Evolutionary conservation across 2,113 vertebrate genomes (phyloP).

Genomic region (Rynchops niger): DNA sequence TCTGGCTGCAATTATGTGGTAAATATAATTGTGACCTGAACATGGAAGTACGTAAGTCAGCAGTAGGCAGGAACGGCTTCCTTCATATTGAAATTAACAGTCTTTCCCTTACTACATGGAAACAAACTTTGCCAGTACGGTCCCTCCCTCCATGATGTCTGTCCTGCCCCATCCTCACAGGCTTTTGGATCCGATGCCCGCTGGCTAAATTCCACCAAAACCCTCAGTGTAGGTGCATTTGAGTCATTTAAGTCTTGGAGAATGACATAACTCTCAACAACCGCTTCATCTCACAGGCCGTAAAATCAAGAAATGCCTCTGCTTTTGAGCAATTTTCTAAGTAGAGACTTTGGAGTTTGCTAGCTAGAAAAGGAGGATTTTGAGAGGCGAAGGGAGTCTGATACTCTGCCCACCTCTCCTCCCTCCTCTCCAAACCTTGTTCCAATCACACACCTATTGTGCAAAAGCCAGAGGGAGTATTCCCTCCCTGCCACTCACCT

Average conservation of each 20-base stretch:
- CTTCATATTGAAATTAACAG: background rate
- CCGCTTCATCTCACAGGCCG: background rate
- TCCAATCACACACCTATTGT: constrained; percentile 24
- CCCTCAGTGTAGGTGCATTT: background rate
- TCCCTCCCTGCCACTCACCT: background rate
- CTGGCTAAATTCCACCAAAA: background rate
- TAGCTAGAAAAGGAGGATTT: background rate
- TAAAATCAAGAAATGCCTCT: background rate
- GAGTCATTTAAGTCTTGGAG: background rate
- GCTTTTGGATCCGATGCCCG: background rate
- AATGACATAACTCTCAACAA: background rate
- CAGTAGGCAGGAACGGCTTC: background rate
- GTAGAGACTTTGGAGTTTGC: background rate
- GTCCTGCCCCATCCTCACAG: background rate
- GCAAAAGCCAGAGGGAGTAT: background rate
- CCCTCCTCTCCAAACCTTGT: background rate
- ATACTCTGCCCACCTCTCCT: background rate
- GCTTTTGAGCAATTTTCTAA: background rate
- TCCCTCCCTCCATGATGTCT: background rate
- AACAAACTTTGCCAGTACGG: background rate
- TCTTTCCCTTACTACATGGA: constrained; percentile 35
- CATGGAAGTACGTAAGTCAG: background rate
- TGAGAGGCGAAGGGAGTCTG: background rate
- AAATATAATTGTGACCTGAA: background rate
- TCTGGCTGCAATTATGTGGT: background rate